These are phyloP conservation scores for Argyrosomus regius DNA, from an alignment of 2,797 vertebrate genomes.

Conservation along the genomic window DNA sequence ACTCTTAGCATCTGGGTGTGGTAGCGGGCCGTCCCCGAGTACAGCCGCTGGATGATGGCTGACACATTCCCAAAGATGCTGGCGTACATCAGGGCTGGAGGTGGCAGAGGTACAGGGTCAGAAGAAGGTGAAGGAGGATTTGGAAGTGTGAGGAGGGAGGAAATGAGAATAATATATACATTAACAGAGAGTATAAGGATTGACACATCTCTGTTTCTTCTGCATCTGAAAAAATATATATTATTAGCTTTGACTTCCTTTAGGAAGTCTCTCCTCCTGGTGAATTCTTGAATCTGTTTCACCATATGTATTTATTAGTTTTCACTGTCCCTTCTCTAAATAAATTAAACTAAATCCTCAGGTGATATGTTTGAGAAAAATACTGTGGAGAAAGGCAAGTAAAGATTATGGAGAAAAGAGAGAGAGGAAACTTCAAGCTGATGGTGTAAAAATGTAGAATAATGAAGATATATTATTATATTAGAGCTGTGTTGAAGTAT, in stretches of 20 bases:
- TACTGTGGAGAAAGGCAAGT: background rate
- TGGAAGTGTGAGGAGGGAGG: background rate
- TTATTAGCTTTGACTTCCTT: constrained; percentile 2
- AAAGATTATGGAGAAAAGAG: background rate
- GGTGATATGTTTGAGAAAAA: background rate
- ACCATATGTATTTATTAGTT: too few relatives aligned
- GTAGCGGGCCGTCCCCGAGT: constrained; percentile 92
- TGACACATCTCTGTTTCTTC: background rate
- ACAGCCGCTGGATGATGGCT: constrained; percentile 92
- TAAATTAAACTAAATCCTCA: background rate
- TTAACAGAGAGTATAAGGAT: background rate
- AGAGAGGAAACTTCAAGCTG: background rate
- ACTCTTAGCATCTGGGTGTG: constrained; percentile 93
- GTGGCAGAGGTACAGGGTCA: background rate
- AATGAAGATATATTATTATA: background rate
- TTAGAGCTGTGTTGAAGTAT: background rate
- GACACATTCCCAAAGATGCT: constrained; percentile 94
- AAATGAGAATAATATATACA: background rate
- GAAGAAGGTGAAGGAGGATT: background rate
- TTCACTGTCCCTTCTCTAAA: too few relatives aligned
- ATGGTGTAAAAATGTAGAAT: background rate
- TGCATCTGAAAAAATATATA: constrained; percentile 6
- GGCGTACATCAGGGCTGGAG: constrained; percentile 91
- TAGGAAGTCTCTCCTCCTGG: too few relatives aligned
- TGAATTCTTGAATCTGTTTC: too few relatives aligned